phyloP scores from a whole-genome alignment of 1,140 invertebrate species.

The Orchesella cincta region DNA sequence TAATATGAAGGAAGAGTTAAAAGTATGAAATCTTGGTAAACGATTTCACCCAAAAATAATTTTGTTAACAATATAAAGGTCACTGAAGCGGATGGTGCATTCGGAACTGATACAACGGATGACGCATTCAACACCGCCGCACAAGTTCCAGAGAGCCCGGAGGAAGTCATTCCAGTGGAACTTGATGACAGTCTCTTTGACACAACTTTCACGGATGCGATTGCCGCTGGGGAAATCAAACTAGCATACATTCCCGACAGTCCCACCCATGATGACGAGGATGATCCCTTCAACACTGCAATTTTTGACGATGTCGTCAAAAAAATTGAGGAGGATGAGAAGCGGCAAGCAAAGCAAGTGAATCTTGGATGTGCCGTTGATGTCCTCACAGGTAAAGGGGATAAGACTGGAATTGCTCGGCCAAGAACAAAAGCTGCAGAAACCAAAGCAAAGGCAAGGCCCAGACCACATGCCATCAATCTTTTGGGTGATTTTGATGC shows the following conservation, averaged over 20 bases:
- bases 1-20: neutral
- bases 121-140: constrained; percentile 63
- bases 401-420: constrained; percentile 64
- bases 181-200: constrained; percentile 64
- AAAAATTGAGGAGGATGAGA: constrained; percentile 66
- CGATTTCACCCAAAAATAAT: neutral
- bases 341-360: constrained; percentile 72
- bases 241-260: constrained; percentile 82
- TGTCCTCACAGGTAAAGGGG: constrained; percentile 76
- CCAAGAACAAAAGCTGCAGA: constrained; percentile 33
- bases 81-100: constrained; percentile 50
- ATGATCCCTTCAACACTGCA: constrained; percentile 83
- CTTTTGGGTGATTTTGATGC: constrained; percentile 48
- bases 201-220: constrained; percentile 79
- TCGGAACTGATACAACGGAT: constrained; percentile 9
- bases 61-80: constrained; percentile 23
- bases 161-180: constrained; percentile 62
- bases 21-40: neutral
- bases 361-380: constrained; percentile 81
- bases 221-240: constrained; percentile 80
- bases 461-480: constrained; percentile 48
- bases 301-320: constrained; percentile 80
- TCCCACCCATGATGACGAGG: constrained; percentile 62
- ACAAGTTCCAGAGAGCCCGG: constrained; percentile 58
- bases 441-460: constrained; percentile 38